Conservation (phyloP, 2,113 vertebrate species). For the Daubentonia madagascariensis region DNA sequence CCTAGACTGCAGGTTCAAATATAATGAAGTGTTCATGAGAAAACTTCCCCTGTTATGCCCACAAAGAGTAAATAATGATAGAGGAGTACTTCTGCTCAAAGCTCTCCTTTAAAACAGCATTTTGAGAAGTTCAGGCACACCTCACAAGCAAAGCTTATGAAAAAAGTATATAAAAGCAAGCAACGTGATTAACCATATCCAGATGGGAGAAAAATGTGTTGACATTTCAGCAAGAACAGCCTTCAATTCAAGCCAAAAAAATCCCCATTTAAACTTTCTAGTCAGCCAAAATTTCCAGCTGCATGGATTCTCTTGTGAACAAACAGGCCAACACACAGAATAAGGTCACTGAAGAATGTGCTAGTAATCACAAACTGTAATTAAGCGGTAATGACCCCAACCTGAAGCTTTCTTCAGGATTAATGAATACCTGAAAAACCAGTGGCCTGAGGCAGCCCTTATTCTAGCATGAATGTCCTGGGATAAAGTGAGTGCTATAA, state of each 20-base stretch:
- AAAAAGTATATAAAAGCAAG: constrained; percentile 32
- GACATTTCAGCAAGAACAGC: constrained; percentile 70
- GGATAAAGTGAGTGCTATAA: background rate
- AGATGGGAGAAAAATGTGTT: constrained; percentile 72
- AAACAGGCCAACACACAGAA: constrained; percentile 37
- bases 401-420: constrained; percentile 61
- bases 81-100: background rate
- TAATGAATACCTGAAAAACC: constrained; percentile 61
- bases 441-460: constrained; percentile 33
- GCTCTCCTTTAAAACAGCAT: constrained; percentile 25
- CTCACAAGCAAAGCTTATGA: constrained; percentile 42
- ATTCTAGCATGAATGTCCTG: background rate
- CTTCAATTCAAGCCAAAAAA: constrained; percentile 53
- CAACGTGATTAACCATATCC: constrained; percentile 43
- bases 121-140: constrained; percentile 36
- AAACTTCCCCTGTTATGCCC: background rate
- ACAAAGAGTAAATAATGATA: constrained; percentile 44
- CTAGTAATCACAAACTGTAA: constrained; percentile 59
- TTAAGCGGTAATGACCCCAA: constrained; percentile 65
- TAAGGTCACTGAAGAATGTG: constrained; percentile 62
- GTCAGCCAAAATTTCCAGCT: constrained; percentile 67
- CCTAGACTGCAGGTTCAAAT: background rate
- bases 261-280: constrained; percentile 68
- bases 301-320: constrained; percentile 59
- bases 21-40: background rate